These are phyloP conservation scores for Drosophila macrospina DNA, from an alignment of 2,888 invertebrate genomes.

Conservation along the genomic window DNA sequence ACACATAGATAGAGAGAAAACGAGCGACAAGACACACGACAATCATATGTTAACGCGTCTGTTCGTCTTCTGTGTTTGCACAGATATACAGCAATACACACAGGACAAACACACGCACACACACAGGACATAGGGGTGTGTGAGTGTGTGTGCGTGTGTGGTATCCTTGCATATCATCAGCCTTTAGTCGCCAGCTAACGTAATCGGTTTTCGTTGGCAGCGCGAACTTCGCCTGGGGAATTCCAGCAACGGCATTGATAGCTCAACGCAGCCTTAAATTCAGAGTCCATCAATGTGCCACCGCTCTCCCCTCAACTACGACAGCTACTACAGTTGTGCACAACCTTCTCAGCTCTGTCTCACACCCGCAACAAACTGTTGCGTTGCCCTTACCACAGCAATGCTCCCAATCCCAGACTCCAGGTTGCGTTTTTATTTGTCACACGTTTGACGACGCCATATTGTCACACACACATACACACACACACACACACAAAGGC, in stretches of 20 bases:
- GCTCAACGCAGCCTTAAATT: conserved; percentile 30
- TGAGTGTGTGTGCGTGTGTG: conserved; percentile 13
- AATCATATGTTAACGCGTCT: conserved; percentile 81
- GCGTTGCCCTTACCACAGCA: conserved; percentile 11
- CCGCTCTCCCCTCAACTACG: background rate
- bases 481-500: background rate
- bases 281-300: conserved; percentile 40
- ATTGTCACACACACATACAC: conserved; percentile 47
- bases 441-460: conserved; percentile 62
- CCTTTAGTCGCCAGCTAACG: conserved; percentile 68
- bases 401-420: conserved; percentile 19
- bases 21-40: conserved; percentile 62
- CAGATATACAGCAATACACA: conserved; percentile 54
- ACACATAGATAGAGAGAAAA: background rate
- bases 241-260: conserved; percentile 73
- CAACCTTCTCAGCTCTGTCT: background rate
- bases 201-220: conserved; percentile 73
- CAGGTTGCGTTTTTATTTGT: conserved; percentile 63
- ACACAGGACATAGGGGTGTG: background rate
- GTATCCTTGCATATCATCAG: conserved; percentile 76
- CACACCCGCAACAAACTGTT: conserved; percentile 58
- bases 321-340: background rate
- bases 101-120: conserved; percentile 15
- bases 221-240: conserved; percentile 60
- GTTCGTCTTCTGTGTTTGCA: conserved; percentile 70